A percentile compares a stretch with the other conserved stretches of the same genome.
phyloP scores from a whole-genome alignment of 1,140 invertebrate species.

The Tetraneura akinire region DNA sequence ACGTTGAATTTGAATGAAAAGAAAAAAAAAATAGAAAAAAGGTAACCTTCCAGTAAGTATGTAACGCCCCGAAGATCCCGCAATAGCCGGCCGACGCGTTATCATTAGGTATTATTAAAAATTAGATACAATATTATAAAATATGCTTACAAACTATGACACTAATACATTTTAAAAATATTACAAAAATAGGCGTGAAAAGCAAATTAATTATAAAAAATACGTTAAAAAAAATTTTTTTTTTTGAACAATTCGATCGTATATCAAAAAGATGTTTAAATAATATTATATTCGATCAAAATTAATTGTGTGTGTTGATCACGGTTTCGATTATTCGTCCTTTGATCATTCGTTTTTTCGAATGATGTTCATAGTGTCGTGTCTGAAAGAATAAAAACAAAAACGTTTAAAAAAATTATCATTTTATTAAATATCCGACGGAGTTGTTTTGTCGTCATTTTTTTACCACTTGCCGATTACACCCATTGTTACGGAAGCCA shows the following conservation, averaged over 20 bases:
- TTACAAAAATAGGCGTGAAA: slow-evolving; percentile 5
- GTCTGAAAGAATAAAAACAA: slow-evolving; percentile 21
- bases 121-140: neutral
- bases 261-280: neutral
- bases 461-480: neutral
- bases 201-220: slow-evolving; percentile 5
- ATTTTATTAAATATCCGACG: neutral
- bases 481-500: too few relatives aligned
- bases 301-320: neutral
- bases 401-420: neutral
- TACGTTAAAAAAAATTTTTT: neutral
- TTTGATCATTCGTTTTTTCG: neutral
- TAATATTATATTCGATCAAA: neutral
- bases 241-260: too few relatives aligned
- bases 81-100: neutral
- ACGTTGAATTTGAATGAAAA: too few relatives aligned
- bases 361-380: slow-evolving; percentile 21
- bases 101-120: neutral
- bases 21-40: too few relatives aligned
- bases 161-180: neutral
- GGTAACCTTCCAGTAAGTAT: too few relatives aligned
- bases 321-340: neutral
- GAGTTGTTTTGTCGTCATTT: neutral
- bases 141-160: neutral
- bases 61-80: too few relatives aligned